Conservation (phyloP, 1,140 invertebrate species). For the Caenorhabditis elegans region DNA sequence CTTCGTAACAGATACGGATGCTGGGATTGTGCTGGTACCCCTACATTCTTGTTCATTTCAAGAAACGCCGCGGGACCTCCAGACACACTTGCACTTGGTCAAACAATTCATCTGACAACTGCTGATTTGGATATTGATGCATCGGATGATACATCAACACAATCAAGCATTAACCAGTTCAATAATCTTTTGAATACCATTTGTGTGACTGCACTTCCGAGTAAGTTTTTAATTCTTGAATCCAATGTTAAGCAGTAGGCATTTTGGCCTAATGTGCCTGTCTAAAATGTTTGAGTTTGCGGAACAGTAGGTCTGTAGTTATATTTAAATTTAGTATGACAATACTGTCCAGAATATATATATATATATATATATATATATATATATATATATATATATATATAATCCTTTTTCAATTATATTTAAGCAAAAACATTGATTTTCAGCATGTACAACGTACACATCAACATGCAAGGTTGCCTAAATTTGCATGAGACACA, state of each 20-base stretch:
- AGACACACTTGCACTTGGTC: not conserved
- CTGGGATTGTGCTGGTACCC: not conserved
- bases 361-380: no score
- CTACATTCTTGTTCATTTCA: not conserved
- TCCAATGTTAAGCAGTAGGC: no score
- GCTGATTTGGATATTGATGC: slow-evolving; percentile 18
- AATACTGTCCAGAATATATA: no score
- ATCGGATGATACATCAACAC: not conserved
- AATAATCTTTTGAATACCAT: not conserved
- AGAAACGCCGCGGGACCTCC: not conserved
- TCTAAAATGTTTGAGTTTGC: no score
- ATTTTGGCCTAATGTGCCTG: no score
- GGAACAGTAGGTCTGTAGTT: no score
- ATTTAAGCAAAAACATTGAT: no score
- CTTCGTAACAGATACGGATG: not conserved
- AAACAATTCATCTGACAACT: not conserved
- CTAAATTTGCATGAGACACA: not conserved
- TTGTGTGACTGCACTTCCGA: not conserved
- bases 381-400: no score
- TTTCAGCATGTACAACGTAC: slow-evolving; percentile 3
- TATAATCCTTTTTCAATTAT: no score
- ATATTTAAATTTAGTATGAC: no score
- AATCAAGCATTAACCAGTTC: not conserved
- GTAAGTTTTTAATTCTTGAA: not conserved
- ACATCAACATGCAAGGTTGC: not conserved